Evolutionary conservation across 2,888 invertebrate genomes (phyloP).

Genomic region (Leuctra nigra): DNA sequence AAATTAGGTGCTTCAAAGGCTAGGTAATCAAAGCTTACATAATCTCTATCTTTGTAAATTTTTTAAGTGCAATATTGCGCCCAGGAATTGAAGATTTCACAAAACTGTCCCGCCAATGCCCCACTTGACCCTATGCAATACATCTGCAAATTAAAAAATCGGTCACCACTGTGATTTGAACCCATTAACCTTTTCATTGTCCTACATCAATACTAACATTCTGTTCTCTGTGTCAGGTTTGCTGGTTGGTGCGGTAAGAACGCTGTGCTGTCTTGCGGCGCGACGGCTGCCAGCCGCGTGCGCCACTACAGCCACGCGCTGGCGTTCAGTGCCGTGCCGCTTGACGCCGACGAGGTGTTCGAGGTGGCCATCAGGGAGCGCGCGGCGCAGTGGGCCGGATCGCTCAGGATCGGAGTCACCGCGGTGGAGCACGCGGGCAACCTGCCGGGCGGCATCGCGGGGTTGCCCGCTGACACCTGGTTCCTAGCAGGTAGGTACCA

Average conservation of each 20-base stretch:
- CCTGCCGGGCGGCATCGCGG: conserved; percentile 56
- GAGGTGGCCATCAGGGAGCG: conserved; percentile 57
- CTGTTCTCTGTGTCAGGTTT: conserved; percentile 38
- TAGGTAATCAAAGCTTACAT: no score
- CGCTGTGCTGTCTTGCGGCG: conserved; percentile 58
- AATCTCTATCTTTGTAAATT: no score
- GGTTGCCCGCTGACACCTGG: conserved; percentile 62
- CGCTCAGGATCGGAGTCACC: conserved; percentile 72
- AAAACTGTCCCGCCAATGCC: no score
- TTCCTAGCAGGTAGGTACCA: conserved; percentile 56
- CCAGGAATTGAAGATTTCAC: no score
- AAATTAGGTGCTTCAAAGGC: no score
- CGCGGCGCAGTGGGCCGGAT: conserved; percentile 60
- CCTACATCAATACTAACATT: background rate
- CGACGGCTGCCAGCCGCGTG: conserved; percentile 55
- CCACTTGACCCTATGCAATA: no score
- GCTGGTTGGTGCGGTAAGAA: conserved; percentile 56
- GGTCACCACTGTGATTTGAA: background rate
- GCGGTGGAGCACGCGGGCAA: conserved; percentile 53
- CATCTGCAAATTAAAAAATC: no score
- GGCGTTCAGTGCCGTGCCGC: conserved; percentile 63
- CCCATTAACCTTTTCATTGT: background rate
- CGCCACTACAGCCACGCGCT: conserved; percentile 53
- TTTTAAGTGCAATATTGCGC: no score
- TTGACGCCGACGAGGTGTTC: conserved; percentile 69